Base-by-base conservation (phyloP, 1,140 invertebrate genomes). In the Drosophila subobscura region DNA sequence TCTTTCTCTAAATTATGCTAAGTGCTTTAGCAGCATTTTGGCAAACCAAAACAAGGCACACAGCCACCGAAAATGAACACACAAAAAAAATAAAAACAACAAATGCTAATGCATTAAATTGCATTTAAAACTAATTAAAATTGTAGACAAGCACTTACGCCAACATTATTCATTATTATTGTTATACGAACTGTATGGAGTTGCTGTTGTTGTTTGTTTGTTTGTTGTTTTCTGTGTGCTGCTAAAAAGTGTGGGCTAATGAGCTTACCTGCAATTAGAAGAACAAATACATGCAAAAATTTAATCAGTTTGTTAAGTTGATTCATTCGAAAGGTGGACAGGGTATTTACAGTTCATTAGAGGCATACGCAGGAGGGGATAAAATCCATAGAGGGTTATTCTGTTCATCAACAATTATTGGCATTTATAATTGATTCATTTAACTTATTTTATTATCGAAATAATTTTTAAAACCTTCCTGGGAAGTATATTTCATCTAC, bases 211-310 rank as follows among this genome's bases (percentile, higher is more conserved):
- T 49, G 45, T 40, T 46, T 22, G 47, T 60, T 47, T 49, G 45
- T 40, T 50, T 16, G 44, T 56, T 47, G 50, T 27, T 70, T 40
- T 65, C 8, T 64, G 51, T 46, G 58, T 46, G 54, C 37, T 56
- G 70, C 52, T 65, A 63, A 56, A 73, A 65, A 71, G 57, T 83
- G 57, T 68, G 64, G 47, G 73, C 67, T 88, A 79, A 83, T 75
- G 64, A 79, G 81, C 86, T 90, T 90, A 90, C 86, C 86, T 90
- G 86, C 60, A 90, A 90, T 88, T 81, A 90, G 58, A 90, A 83
- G 60, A 89, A 79, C 56, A 76, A 86, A 86, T 71, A 68, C 7
- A 40, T 51, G 29, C 45, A 29, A 22, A 58, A 64, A 76, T 61
- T 41, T 73, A 80, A 74, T 77, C 61, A 65, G 51, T 67, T 77